Percentiles rank a stretch among this genome's conserved stretches.
These are phyloP conservation scores for Synergus japonicus DNA, from an alignment of 2,888 invertebrate species.

Conservation along the genomic window DNA sequence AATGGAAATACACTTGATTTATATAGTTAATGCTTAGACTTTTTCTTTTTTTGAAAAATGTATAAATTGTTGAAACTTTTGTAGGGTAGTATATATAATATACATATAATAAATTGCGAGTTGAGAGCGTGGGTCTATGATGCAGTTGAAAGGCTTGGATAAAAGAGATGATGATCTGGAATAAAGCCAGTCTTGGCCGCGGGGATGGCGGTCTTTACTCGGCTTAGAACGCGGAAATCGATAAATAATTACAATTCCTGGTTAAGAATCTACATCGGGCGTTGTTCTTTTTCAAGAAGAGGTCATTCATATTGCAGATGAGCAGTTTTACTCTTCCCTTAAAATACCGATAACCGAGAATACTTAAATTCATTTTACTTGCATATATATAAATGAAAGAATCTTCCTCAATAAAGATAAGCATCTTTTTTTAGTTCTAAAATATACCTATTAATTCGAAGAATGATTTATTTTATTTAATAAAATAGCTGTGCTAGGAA, in stretches of 20 bases:
- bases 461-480: too few species aligned
- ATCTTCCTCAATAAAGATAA: too few species aligned
- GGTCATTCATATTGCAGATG: not conserved
- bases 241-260: not conserved
- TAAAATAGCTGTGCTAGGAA: too few species aligned
- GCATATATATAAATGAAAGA: too few species aligned
- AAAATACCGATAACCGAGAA: not conserved
- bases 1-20: too few species aligned
- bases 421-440: too few species aligned
- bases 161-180: conserved; percentile 3
- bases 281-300: not conserved
- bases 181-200: not conserved
- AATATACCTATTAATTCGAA: too few species aligned
- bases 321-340: not conserved
- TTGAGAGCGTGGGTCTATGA: not conserved
- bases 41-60: not conserved
- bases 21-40: too few species aligned
- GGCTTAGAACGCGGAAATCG: not conserved
- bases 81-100: not conserved
- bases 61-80: not conserved
- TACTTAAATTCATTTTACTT: too few species aligned
- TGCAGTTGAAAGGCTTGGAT: conserved; percentile 1
- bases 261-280: not conserved
- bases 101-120: not conserved
- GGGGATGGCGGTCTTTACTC: not conserved